A percentile compares a stretch with the other conserved stretches of the same genome.
Evolutionary conservation across 2,113 vertebrate species (phyloP).

Genomic region (Psittacara wagleri): DNA sequence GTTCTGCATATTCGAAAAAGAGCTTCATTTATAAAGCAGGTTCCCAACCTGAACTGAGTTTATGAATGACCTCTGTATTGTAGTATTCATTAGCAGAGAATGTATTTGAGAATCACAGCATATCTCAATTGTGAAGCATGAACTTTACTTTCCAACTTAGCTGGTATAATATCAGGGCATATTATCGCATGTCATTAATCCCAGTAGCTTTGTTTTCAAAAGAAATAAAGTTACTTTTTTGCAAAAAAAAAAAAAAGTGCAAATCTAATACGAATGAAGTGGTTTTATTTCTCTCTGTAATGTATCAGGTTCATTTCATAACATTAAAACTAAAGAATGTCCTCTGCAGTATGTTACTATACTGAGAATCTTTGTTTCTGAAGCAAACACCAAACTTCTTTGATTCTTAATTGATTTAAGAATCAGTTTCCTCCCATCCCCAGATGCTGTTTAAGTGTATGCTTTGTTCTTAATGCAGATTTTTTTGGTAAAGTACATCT

Average conservation of each 20-base stretch:
- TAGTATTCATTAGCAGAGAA: conserved; percentile 64
- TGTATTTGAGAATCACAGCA: conserved; percentile 54
- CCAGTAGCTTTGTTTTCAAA: conserved; percentile 50
- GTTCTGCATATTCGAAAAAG: conserved; percentile 60
- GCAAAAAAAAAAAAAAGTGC: neutral
- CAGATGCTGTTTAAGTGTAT: conserved; percentile 7
- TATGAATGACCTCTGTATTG: conserved; percentile 68
- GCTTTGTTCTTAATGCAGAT: conserved; percentile 36
- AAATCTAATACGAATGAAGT: neutral
- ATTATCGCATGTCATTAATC: conserved; percentile 60
- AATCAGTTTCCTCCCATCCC: conserved; percentile 9
- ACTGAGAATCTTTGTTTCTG: conserved; percentile 29
- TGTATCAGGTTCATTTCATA: neutral
- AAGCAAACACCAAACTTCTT: conserved; percentile 53
- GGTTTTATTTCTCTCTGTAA: conserved; percentile 10
- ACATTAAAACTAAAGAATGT: conserved; percentile 1
- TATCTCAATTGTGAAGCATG: conserved; percentile 62
- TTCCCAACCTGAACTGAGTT: conserved; percentile 56
- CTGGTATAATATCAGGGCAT: neutral
- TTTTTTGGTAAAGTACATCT: conserved; percentile 45
- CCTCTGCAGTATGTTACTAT: conserved; percentile 65
- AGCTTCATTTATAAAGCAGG: conserved; percentile 57
- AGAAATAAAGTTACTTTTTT: conserved; percentile 52
- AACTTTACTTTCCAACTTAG: conserved; percentile 36
- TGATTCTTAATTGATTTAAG: conserved; percentile 12